Conservation (phyloP, 2,888 invertebrate species). For the Chloroclysta siterata region DNA sequence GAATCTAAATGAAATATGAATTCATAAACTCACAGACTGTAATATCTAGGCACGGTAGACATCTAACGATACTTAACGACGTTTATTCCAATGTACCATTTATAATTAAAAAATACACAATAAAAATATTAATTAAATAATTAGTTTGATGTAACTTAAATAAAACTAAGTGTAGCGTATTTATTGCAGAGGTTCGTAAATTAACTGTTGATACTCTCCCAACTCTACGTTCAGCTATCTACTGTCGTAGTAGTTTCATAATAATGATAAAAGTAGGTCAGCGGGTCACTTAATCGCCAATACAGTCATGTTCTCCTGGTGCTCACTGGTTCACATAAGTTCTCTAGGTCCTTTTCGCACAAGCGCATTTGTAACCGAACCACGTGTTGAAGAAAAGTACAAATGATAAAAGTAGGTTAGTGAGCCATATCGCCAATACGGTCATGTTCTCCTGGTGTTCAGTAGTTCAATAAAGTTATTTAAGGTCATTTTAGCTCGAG, state of each 20-base stretch:
- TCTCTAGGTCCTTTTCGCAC: slow-evolving; percentile 7
- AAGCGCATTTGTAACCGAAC: not conserved
- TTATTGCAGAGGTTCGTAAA: too few relatives aligned
- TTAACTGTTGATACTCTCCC: too few relatives aligned
- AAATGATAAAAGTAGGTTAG: not conserved
- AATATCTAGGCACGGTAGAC: too few relatives aligned
- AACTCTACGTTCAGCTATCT: not conserved
- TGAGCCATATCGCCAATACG: not conserved
- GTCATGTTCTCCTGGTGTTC: not conserved
- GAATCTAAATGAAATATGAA: too few relatives aligned
- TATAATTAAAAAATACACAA: too few relatives aligned
- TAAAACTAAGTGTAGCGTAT: too few relatives aligned
- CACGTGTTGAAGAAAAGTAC: not conserved
- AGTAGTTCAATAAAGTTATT: not conserved
- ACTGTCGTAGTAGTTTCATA: not conserved
- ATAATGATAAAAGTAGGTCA: slow-evolving; percentile 8
- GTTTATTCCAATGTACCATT: too few relatives aligned
- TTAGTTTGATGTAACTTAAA: too few relatives aligned
- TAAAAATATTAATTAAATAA: too few relatives aligned
- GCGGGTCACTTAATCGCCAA: slow-evolving; percentile 2
- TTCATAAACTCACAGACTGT: too few relatives aligned
- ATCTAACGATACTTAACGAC: too few relatives aligned
- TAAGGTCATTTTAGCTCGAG: not conserved
- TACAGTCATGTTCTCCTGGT: slow-evolving; percentile 24
- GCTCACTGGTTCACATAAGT: slow-evolving; percentile 9